These are phyloP conservation scores for Tenthredo mesomela DNA, from an alignment of 2,888 invertebrate species.

Conservation along the genomic window DNA sequence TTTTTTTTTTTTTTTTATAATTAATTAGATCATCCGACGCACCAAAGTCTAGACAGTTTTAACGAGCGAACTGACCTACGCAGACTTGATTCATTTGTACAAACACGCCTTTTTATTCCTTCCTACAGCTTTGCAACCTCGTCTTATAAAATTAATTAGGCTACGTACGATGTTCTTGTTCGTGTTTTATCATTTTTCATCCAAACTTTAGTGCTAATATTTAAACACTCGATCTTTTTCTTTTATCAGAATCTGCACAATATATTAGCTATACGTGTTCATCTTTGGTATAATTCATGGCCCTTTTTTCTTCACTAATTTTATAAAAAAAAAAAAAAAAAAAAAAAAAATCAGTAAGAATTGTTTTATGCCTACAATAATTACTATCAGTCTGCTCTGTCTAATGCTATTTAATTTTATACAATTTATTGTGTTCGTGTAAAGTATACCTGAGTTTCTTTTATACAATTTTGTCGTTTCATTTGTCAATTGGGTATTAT, in stretches of 20 bases:
- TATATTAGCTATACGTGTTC: not conserved
- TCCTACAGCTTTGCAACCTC: not conserved
- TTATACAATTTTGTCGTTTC: not conserved
- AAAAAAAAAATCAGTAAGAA: not conserved
- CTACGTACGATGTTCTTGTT: constrained; percentile 24
- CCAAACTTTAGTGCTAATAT: not conserved
- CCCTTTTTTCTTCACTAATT: not conserved
- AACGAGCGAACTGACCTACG: constrained; percentile 46
- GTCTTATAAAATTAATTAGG: constrained; percentile 33
- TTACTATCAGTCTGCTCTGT: not conserved
- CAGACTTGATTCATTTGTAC: constrained; percentile 36
- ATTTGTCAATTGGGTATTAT: not conserved
- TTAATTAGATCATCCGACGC: constrained; percentile 18
- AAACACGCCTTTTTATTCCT: not conserved
- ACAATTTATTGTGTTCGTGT: not conserved
- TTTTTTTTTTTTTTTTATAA: not conserved
- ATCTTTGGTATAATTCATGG: not conserved
- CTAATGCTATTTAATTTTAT: not conserved
- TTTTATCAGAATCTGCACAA: not conserved
- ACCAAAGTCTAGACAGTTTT: constrained; percentile 48
- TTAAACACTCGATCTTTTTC: not conserved
- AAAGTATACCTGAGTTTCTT: not conserved
- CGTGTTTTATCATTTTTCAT: not conserved
- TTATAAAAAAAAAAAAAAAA: too few species aligned
- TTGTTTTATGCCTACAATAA: not conserved